Evolutionary conservation across 2,113 vertebrate genomes (phyloP).

Genomic region (Notothenia coriiceps): DNA sequence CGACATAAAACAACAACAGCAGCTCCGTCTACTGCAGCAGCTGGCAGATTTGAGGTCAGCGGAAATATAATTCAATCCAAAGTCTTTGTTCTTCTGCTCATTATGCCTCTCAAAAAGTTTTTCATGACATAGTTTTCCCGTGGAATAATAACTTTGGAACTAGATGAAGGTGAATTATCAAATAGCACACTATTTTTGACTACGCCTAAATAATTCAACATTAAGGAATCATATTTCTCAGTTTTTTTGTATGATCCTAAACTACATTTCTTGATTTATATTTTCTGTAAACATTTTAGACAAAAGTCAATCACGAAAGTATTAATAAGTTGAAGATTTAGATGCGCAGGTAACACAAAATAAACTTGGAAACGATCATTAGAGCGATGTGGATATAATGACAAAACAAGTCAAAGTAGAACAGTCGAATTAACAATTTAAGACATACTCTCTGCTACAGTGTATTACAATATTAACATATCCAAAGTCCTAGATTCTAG

Average conservation of each 20-base stretch:
- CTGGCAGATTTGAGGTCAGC: conserved; percentile 30
- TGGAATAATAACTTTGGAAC: neutral
- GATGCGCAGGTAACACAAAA: neutral
- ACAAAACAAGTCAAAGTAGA: neutral
- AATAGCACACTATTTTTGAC: no score
- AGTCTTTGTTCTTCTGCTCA: conserved; percentile 28
- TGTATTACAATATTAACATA: neutral
- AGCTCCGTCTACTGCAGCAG: conserved; percentile 25
- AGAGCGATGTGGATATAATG: neutral
- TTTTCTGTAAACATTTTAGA: neutral
- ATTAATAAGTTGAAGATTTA: no score
- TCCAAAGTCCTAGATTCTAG: neutral
- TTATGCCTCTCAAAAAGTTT: neutral
- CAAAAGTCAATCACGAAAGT: neutral
- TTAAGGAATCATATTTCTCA: neutral
- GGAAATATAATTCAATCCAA: conserved; percentile 7
- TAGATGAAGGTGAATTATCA: neutral
- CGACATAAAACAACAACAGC: conserved; percentile 17
- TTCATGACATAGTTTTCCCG: neutral
- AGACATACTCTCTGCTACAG: neutral
- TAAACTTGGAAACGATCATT: no score
- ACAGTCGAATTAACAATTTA: no score
- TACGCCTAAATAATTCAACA: no score
- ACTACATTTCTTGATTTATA: neutral
- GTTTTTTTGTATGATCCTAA: neutral